Conservation (phyloP, 2,797 vertebrate genomes). For the Acanthurus leucopareius region DNA sequence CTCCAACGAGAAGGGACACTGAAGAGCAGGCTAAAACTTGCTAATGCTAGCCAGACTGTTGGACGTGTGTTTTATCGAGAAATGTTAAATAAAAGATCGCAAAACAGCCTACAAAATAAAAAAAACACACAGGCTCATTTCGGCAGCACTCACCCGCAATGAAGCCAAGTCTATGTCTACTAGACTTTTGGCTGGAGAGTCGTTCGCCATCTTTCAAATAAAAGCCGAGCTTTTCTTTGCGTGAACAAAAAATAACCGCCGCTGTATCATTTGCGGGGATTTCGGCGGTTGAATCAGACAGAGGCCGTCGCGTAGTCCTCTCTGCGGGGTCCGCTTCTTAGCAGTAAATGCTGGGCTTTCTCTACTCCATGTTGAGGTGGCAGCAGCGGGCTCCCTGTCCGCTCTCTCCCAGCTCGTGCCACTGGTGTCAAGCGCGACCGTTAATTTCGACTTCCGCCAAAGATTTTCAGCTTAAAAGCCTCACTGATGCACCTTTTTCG, state of each 20-base stretch:
- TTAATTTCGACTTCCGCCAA: slow-evolving; percentile 18
- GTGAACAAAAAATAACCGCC: slow-evolving; percentile 35
- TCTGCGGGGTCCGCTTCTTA: slow-evolving; percentile 56
- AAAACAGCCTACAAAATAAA: not conserved
- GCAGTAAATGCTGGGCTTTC: slow-evolving; percentile 60
- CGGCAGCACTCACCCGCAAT: slow-evolving; percentile 89
- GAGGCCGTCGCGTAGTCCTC: slow-evolving; percentile 55
- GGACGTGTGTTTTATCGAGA: not conserved
- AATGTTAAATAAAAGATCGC: not conserved
- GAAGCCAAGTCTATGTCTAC: slow-evolving; percentile 98
- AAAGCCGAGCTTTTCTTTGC: slow-evolving; percentile 69
- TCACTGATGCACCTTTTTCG: fast-evolving
- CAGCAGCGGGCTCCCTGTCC: slow-evolving; percentile 71
- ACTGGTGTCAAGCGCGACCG: slow-evolving; percentile 7
- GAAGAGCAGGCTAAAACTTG: not conserved
- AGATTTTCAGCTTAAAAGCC: slow-evolving; percentile 62
- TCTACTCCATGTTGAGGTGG: slow-evolving; percentile 92
- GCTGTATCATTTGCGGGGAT: slow-evolving; percentile 77
- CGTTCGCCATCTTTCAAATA: slow-evolving; percentile 95
- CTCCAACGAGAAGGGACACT: not conserved
- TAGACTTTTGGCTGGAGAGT: slow-evolving; percentile 97
- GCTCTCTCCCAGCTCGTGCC: slow-evolving; percentile 41
- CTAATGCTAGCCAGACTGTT: fast-evolving
- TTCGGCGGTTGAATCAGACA: not conserved
- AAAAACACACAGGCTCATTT: slow-evolving; percentile 43